Percentiles rank a stretch among this genome's conserved stretches.
Conservation (phyloP, 2,888 invertebrate species). For the Eurytoma californica region DNA sequence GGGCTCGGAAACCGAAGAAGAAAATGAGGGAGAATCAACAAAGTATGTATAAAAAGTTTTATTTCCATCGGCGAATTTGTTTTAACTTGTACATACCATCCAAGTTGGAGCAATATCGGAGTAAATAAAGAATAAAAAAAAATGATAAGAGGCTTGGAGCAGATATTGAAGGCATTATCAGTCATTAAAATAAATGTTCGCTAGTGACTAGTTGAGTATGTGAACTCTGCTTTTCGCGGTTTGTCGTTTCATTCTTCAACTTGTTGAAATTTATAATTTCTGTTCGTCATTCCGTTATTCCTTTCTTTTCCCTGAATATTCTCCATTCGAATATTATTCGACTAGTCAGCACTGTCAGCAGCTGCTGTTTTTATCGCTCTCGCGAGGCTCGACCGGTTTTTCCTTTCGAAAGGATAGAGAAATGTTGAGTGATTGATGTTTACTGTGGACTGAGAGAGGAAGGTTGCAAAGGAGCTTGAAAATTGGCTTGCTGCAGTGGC, state of each 20-base stretch:
- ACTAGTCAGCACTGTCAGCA: too few relatives aligned
- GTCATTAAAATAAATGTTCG: slow-evolving; percentile 35
- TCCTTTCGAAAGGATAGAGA: too few relatives aligned
- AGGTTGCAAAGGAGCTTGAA: too few relatives aligned
- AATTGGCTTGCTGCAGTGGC: too few relatives aligned
- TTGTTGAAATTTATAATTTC: not conserved
- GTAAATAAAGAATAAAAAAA: not conserved
- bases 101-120: not conserved
- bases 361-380: too few relatives aligned
- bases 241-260: not conserved
- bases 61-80: not conserved
- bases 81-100: not conserved
- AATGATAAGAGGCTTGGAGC: slow-evolving; percentile 11
- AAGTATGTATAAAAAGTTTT: slow-evolving; percentile 64
- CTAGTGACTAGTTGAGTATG: not conserved
- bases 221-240: slow-evolving; percentile 8
- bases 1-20: slow-evolving; percentile 72
- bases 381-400: too few relatives aligned
- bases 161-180: slow-evolving; percentile 22
- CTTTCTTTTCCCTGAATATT: too few relatives aligned
- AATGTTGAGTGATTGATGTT: too few relatives aligned
- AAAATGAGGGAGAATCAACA: slow-evolving; percentile 69
- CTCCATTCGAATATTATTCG: too few relatives aligned
- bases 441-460: not conserved
- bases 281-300: too few relatives aligned